Evolutionary conservation across 2,113 vertebrate genomes (phyloP).

Genomic region (Lepisosteus osseus): DNA sequence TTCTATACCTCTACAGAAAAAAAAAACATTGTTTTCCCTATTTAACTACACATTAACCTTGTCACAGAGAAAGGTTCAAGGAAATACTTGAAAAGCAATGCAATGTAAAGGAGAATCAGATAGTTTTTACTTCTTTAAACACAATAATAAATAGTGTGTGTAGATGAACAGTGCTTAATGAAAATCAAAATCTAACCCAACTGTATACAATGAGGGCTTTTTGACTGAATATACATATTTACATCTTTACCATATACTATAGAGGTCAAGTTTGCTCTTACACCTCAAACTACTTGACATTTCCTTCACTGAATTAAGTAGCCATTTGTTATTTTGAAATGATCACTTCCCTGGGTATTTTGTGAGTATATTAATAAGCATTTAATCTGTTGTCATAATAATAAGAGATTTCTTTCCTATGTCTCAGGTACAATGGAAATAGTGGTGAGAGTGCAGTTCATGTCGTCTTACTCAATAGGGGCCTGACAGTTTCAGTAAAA

Average conservation of each 20-base stretch:
- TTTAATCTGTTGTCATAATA: slow-evolving; percentile 30
- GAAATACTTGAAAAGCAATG: no score
- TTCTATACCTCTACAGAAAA: no score
- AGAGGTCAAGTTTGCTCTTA: slow-evolving; percentile 36
- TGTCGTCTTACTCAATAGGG: not conserved
- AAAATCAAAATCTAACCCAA: no score
- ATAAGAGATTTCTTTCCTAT: slow-evolving; percentile 28
- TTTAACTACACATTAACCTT: no score
- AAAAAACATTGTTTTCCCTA: no score
- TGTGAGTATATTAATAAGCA: slow-evolving; percentile 23
- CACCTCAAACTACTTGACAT: slow-evolving; percentile 48
- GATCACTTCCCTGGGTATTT: slow-evolving; percentile 31
- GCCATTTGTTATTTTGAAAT: slow-evolving; percentile 45
- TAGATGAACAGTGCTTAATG: no score
- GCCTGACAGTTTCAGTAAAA: slow-evolving; percentile 13
- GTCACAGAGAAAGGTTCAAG: no score
- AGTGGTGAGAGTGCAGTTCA: not conserved
- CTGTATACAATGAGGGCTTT: no score
- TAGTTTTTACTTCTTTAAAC: no score
- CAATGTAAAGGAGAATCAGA: no score
- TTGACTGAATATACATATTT: slow-evolving; percentile 13
- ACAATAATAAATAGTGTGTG: no score
- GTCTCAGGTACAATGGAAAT: slow-evolving; percentile 5
- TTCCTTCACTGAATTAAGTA: slow-evolving; percentile 52
- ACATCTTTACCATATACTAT: slow-evolving; percentile 20